Base-by-base conservation (phyloP, 2,888 invertebrate genomes). In the Thymelicus lineola region DNA sequence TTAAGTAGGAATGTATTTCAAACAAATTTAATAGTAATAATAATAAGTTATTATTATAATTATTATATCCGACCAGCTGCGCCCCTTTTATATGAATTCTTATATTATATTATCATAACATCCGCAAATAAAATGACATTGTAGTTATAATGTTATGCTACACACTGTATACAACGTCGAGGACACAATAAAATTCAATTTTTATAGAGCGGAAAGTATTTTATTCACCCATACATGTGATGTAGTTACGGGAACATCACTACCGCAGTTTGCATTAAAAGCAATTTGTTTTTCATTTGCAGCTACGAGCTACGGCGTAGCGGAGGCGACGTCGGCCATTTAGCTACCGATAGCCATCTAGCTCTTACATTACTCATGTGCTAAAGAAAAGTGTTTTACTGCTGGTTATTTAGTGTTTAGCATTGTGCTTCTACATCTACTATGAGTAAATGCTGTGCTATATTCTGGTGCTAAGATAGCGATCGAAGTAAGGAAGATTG, bases 271-370 rank as follows among this genome's bases (percentile, higher is more conserved):
- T 63, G 63, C 63, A 53, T 63, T 38, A 50, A 53, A 63, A 53
- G 63, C 53, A 36, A 63, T 63, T 63, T 63, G 53, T 50, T 63
- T 63, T 63, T 53, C 50, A 63, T 63, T 58, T 15, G 17, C 36
- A 50, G 66, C 38, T 67, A 61, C 48, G 42, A 20, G 60, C 67
- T 67, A 67, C 60, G 67, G 28, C 67, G 67, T 67, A 61, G 67
- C 60, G 42, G 20, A 14, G 48, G 53, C 67, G 42, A 53, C 67
- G 60, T 60, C 60, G 50, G 53, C 53, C 50, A 61, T 60, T 67
- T 61, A 42, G 14, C 66, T 28, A 4, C 53, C 28, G 60, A 67
- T 53, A 66, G 36, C 35, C 28, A 66, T 66, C 59, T 59, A 66
- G 38, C 60, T 59, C 59, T 42, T 53, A 66, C 38, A 59, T 60